These are phyloP conservation scores for Phenganax subtilis DNA, from an alignment of 92 coral and sea anemone species.

Conservation along the genomic window DNA sequence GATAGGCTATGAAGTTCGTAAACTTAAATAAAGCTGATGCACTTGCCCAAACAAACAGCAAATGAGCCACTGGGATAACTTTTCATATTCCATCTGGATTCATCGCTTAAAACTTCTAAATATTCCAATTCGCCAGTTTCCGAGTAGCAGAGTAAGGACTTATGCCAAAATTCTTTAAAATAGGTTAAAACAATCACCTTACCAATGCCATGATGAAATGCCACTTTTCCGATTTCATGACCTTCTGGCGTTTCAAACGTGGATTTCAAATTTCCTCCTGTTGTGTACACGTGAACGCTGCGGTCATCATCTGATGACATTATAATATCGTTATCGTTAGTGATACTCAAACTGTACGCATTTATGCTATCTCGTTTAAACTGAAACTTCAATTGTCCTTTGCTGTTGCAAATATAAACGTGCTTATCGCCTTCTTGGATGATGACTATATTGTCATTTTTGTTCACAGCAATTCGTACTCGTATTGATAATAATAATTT, in stretches of 20 bases:
- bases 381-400: not conserved
- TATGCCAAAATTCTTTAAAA: no score
- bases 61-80: not conserved
- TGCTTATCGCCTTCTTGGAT: not conserved
- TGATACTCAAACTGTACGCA: not conserved
- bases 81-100: not conserved
- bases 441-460: not conserved
- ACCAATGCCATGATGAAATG: not conserved
- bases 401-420: not conserved
- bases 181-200: not conserved
- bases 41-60: no score
- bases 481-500: no score
- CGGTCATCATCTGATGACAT: not conserved
- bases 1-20: no score
- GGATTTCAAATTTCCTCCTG: not conserved
- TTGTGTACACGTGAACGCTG: not conserved
- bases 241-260: not conserved
- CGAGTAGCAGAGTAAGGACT: no score
- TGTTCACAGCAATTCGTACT: not conserved
- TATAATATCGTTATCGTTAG: conserved; percentile 2
- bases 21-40: no score
- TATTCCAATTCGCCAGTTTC: no score
- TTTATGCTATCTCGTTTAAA: not conserved
- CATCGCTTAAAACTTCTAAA: no score
- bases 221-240: not conserved